Percentiles rank a stretch among this genome's conserved stretches.
These are phyloP conservation scores for Drosophila ironensis DNA, from an alignment of 1,140 invertebrate genomes.

Conservation along the genomic window DNA sequence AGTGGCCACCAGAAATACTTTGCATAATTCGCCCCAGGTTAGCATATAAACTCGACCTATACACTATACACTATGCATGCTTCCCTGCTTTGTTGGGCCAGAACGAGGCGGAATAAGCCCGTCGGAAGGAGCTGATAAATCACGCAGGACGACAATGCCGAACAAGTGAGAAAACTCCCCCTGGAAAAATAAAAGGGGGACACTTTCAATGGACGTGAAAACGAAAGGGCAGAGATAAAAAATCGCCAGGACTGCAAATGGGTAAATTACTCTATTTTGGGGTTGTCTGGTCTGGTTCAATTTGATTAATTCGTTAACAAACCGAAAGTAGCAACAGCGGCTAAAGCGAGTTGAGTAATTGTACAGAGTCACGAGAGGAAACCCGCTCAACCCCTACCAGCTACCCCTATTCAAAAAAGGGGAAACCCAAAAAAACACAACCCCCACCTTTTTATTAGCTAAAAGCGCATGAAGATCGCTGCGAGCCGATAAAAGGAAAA, in stretches of 20 bases:
- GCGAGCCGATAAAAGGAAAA: constrained; percentile 42
- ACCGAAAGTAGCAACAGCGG: constrained; percentile 72
- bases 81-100: background rate
- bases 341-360: constrained; percentile 66
- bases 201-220: constrained; percentile 43
- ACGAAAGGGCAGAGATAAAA: constrained; percentile 58
- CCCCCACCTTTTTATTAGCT: constrained; percentile 55
- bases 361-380: constrained; percentile 63
- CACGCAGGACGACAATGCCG: constrained; percentile 48
- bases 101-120: constrained; percentile 45
- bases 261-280: constrained; percentile 46
- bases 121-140: constrained; percentile 74
- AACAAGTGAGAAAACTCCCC: constrained; percentile 72
- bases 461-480: constrained; percentile 77
- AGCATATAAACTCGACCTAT: too few relatives aligned
- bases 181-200: constrained; percentile 27
- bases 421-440: background rate
- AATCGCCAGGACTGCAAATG: constrained; percentile 40
- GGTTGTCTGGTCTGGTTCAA: constrained; percentile 53
- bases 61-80: too few relatives aligned
- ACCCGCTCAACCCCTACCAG: constrained; percentile 14
- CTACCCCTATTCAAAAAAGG: constrained; percentile 25
- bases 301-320: constrained; percentile 81
- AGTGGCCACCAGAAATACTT: constrained; percentile 53
- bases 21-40: constrained; percentile 59